Evolutionary conservation across 2,797 vertebrate species (phyloP), one percentile per base, ranked within the genome.

Genomic region (Rhinella marina): DNA sequence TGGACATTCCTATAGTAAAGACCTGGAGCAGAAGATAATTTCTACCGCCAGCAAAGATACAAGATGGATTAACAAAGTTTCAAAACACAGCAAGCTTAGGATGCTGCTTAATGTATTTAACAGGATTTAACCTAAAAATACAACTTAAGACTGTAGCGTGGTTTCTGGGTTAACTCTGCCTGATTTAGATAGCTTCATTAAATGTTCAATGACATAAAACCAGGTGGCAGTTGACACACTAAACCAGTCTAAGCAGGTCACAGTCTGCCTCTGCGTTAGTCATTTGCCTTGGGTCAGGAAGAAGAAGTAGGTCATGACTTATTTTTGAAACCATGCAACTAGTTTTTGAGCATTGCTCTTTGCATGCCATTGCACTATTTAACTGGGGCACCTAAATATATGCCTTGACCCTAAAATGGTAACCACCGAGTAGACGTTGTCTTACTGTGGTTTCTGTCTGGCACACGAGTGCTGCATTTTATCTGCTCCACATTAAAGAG

Each of bases 211-310:
- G 93, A 92, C 93, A 92, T 93, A 93, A 93, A 95, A 93, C 93
- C 93, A 94, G 92, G 93, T 93, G 92, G 91, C 92, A 92, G 90
- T 93, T 95, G 92, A 94, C 93, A 93, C 92, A 94, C 91, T 92
- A 91, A 94, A 93, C 91, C 89, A 90, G 90, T 92, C 90, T 92
- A 93, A 95, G 90, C 92, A 92, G 91, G 92, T 94, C 93, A 92
- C 92, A 92, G 90, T 93, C 88, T 86, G 90, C 91, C 93, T 90
- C 90, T 91, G 90, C 92, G 93, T 94, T 94, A 94, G 90, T 93
- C 92, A 92, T 92, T 94, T 93, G 92, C 93, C 91, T 85, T 89
- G 91, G 92, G 91, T 94, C 92, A 93, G 91, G 91, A 94, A 94
- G 90, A 89, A 91, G 93, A 93, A 93, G 72, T 91, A 92, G 91